Percentiles rank a stretch among this genome's conserved stretches.
Conservation (phyloP, 2,797 vertebrate species). For the Botia kubotai region DNA sequence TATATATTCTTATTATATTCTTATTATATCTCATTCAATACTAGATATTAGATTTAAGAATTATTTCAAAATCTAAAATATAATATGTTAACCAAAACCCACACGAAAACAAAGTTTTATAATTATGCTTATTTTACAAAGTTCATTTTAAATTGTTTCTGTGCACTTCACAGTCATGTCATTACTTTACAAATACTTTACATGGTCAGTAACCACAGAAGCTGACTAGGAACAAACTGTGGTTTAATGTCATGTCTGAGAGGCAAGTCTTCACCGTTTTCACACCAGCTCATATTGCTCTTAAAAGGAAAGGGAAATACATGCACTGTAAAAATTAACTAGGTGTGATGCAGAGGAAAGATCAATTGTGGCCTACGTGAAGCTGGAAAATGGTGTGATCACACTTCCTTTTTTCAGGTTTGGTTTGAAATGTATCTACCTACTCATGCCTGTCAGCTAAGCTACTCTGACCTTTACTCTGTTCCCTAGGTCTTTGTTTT, state of each 20-base stretch:
- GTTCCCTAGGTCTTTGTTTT: constrained; percentile 47
- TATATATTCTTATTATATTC: background rate
- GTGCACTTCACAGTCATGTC: background rate
- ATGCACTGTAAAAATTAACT: background rate
- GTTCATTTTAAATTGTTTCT: background rate
- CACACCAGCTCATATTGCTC: background rate
- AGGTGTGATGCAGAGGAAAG: background rate
- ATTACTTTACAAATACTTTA: background rate
- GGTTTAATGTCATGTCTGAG: background rate
- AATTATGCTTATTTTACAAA: background rate
- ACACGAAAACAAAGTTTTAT: background rate
- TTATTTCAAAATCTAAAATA: background rate
- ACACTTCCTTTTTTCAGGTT: constrained; percentile 39
- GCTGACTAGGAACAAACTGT: background rate
- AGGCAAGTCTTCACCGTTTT: background rate
- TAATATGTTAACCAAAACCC: background rate
- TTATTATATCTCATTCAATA: background rate
- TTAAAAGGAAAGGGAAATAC: constrained; percentile 11
- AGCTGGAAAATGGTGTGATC: background rate
- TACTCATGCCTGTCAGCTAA: background rate
- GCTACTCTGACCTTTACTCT: constrained; percentile 52
- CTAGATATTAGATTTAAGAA: background rate
- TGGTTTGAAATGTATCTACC: constrained; percentile 6
- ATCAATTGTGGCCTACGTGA: background rate
- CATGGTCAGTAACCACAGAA: background rate